Evolutionary conservation across 2,797 vertebrate genomes (phyloP).

Genomic region (Rhinella marina): DNA sequence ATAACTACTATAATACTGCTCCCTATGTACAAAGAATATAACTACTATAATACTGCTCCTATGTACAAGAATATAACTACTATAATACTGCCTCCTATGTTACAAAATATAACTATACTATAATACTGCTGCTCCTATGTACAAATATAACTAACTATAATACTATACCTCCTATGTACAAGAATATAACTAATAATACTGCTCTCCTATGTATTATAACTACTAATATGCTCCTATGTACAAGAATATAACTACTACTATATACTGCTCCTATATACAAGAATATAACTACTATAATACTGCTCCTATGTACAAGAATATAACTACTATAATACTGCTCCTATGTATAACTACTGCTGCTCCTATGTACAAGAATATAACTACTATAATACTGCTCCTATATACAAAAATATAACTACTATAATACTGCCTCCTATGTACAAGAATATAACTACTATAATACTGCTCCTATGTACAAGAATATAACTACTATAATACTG

Average conservation of each 20-base stretch:
- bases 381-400: not conserved
- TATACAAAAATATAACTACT: constrained; percentile 1
- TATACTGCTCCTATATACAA: not conserved
- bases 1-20: not conserved
- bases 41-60: not conserved
- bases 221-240: not conserved
- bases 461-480: not conserved
- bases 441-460: constrained; percentile 13
- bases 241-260: constrained; percentile 4
- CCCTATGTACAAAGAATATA: not conserved
- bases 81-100: not conserved
- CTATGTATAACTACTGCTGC: not conserved
- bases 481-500: constrained; percentile 12
- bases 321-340: constrained; percentile 1
- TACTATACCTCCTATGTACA: not conserved
- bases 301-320: constrained; percentile 3
- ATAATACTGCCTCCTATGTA: not conserved
- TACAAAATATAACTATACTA: constrained; percentile 10
- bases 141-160: constrained; percentile 2
- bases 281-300: constrained; percentile 15
- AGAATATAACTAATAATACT: too few relatives aligned
- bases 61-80: constrained; percentile 6
- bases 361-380: not conserved
- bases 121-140: not conserved
- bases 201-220: too few relatives aligned